Evolutionary conservation across 92 coral and sea anemone genomes (phyloP), one percentile per base, ranked within the genome.

Genomic region (Siderastrea siderea): DNA sequence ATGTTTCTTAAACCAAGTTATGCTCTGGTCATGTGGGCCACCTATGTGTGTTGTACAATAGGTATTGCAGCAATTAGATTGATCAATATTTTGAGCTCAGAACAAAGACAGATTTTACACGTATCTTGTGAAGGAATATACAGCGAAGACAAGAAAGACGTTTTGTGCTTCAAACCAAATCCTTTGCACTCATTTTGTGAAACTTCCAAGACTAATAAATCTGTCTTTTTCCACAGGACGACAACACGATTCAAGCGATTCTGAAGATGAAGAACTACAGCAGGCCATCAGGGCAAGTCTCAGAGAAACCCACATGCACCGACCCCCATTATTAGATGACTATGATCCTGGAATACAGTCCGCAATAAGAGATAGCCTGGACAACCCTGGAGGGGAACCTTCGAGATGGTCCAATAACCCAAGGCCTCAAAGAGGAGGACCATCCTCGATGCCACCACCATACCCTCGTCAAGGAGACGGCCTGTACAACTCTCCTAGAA

Each of bases 211-310:
- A 46, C n/a, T 12, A 2, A 57, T 77, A 15, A 14, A 11, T 53
- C 46, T 72, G 77, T 66, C 49, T 68, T 46, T 7, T 70, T 53
- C 48, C 59, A 3, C 67, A 85, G 92, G 90, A 16, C 63, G 91
- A 87, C 84, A 94, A 59, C 88, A 88, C 55, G 82, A 79, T 43
- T 74, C 80, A 53, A 53, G 46, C 66, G 94, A 89, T 70, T 88
- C 90, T 3, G 98, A 95, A 47, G 98, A 95, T 90, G 98, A 96
- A 73, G 96, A 88, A 86, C 88, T 97, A 6, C 97, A 93, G 58
- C 94, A 89, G 68, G 99, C 99, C 26, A 92, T 97, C 68, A 94
- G 92, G 75, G 98, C 96, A 82, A 97, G 99, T 88, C 94, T 95
- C n/a, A 92, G 80, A 54, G 99, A 97, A 58, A 91, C 92, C 47